phyloP scores from a whole-genome alignment of 2,888 invertebrate genomes.

The Pandemis heparana region DNA sequence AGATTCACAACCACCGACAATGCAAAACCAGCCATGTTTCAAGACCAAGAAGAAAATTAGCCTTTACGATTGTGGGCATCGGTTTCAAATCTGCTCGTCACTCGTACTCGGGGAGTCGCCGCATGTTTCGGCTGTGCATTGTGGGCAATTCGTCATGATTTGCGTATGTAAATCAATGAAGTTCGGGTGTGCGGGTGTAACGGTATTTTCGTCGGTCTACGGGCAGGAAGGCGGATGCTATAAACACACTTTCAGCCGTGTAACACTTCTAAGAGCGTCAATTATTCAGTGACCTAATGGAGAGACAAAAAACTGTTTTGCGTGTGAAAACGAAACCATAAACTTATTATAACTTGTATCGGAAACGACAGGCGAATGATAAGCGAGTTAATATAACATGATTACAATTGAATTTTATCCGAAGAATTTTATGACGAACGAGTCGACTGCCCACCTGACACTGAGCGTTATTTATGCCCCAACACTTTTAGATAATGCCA shows the following conservation, averaged over 20 bases:
- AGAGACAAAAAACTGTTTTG: not conserved
- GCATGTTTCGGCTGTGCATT: conserved; percentile 75
- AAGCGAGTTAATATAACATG: conserved; percentile 6
- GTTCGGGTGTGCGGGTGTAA: conserved; percentile 80
- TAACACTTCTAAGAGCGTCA: conserved; percentile 64
- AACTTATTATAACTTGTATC: not conserved
- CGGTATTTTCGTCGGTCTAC: conserved; percentile 82
- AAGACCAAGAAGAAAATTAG: conserved; percentile 46
- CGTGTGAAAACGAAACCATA: not conserved
- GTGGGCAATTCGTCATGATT: conserved; percentile 83
- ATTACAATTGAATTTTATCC: conserved; percentile 11
- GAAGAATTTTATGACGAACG: conserved; percentile 1
- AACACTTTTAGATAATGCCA: conserved; percentile 35
- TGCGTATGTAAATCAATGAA: conserved; percentile 84
- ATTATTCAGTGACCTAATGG: conserved; percentile 53
- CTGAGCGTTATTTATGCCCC: conserved; percentile 30
- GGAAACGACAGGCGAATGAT: not conserved
- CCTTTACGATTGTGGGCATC: conserved; percentile 45
- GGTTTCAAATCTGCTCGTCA: conserved; percentile 56
- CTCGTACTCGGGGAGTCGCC: conserved; percentile 54
- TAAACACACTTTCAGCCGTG: conserved; percentile 81
- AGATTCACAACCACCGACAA: conserved; percentile 50
- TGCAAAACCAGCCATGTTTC: conserved; percentile 49
- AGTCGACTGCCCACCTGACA: conserved; percentile 25
- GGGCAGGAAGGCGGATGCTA: conserved; percentile 83